These are phyloP conservation scores for Parazoanthus swiftii DNA, from an alignment of 92 coral and sea anemone species.

Conservation along the genomic window DNA sequence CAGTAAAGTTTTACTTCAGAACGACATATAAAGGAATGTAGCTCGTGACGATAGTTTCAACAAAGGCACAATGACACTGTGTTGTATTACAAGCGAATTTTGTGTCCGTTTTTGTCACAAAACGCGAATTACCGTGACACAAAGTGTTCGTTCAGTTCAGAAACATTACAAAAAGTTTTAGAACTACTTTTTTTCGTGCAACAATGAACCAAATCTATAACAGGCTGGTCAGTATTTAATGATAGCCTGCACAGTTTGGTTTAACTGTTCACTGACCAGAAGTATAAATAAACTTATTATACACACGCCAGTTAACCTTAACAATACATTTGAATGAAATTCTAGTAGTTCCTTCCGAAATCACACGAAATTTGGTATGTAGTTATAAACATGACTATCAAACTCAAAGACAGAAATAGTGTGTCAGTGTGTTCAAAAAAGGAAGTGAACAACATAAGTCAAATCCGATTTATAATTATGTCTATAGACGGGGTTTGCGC, in stretches of 20 bases:
- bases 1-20: not conserved
- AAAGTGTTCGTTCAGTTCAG: not conserved
- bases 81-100: not conserved
- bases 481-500: not conserved
- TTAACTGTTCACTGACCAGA: not conserved
- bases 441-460: not conserved
- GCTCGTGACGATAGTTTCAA: not conserved
- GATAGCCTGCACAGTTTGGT: not conserved
- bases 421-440: not conserved
- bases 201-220: no score
- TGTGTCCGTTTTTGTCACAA: not conserved
- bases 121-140: not conserved
- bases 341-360: not conserved
- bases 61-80: not conserved
- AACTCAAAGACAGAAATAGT: not conserved
- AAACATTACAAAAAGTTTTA: no score
- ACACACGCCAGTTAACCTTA: not conserved
- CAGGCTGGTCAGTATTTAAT: not conserved
- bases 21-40: not conserved
- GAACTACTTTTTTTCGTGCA: no score
- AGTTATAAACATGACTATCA: not conserved
- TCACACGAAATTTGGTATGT: not conserved
- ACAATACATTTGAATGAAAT: not conserved
- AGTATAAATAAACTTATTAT: not conserved
- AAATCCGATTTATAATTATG: slow-evolving; percentile 6